Evolutionary conservation across 2,797 vertebrate genomes (phyloP), one percentile per base, ranked within the genome.

Genomic region (Cetoscarus ocellatus): DNA sequence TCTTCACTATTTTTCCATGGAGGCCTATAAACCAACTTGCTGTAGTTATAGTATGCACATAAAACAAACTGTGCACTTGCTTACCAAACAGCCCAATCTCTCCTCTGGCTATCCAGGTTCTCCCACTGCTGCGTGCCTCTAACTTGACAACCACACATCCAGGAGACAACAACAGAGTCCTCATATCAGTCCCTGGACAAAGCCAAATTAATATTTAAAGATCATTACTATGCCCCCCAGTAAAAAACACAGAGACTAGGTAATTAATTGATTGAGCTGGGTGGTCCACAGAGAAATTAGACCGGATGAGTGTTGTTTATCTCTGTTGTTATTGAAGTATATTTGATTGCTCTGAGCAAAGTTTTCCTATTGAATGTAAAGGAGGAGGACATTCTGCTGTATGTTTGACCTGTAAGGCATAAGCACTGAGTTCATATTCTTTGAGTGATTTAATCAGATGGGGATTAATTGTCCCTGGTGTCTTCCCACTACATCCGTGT

Each of bases 141-240:
- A 57, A 77, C 74, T 80, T 75, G 63, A 87, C 83, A 75, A 68
- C 63, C 42, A 63, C 75, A 73, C 65, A 81, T 70, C 47, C 68
- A 72, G 77, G 80, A 86, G 84, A 88, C 79, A 90, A 88, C 88
- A 88, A 84, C 85, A 83, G 76, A 55, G 85, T 79, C 82, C 80
- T 68, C 6, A 34, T 62, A 84, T 75, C 88, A 92, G 93, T 95
- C 94, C 93, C 91, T 93, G 93, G 94, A 95, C 93, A 94, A 93
- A 95, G 93, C 87, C 94, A 91, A 92, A 96, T 96, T 94, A 96
- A 96, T 96, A 96, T 96, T 96, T 96, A 93, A 96, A 95, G 94
- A 96, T 95, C 94, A 95, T 95, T 95, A 94, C 92, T 90, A 91
- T 90, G 92, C 93, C 95, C 95, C 75, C 85, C 92, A 95, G 95